Percentiles rank a stretch among this genome's conserved stretches.
Evolutionary conservation across 2,888 invertebrate genomes (phyloP).

Genomic region (Heliconius ismenius): DNA sequence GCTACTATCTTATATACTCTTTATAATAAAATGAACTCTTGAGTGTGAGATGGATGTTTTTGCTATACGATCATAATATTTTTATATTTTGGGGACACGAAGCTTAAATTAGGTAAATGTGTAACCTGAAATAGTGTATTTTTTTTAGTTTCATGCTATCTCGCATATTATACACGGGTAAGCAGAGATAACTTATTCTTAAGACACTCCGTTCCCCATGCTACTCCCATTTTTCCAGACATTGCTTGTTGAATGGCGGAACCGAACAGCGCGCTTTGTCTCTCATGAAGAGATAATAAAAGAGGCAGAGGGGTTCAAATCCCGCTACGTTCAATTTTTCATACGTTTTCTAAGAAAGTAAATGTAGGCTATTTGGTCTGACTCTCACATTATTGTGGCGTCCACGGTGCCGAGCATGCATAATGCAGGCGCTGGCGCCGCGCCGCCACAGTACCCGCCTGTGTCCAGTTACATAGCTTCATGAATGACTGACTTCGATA

Average conservation of each 20-base stretch:
- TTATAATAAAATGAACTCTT: background rate
- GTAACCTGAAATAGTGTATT: background rate
- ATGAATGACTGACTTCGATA: constrained; percentile 17
- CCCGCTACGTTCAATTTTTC: background rate
- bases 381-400: constrained; percentile 11
- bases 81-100: background rate
- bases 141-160: background rate
- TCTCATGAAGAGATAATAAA: too few species aligned
- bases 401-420: constrained; percentile 30
- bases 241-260: background rate
- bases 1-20: background rate
- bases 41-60: background rate
- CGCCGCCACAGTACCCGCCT: constrained; percentile 17
- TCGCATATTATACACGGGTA: background rate
- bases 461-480: constrained; percentile 12
- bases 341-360: too few species aligned
- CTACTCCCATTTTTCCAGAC: too few species aligned
- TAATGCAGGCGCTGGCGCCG: constrained; percentile 37
- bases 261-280: background rate
- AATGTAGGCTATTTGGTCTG: background rate
- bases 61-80: background rate
- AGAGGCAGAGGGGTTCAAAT: too few species aligned
- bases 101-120: background rate
- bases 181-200: background rate
- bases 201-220: background rate